These are phyloP conservation scores for Euphydryas editha DNA, from an alignment of 2,888 invertebrate species.

Conservation along the genomic window DNA sequence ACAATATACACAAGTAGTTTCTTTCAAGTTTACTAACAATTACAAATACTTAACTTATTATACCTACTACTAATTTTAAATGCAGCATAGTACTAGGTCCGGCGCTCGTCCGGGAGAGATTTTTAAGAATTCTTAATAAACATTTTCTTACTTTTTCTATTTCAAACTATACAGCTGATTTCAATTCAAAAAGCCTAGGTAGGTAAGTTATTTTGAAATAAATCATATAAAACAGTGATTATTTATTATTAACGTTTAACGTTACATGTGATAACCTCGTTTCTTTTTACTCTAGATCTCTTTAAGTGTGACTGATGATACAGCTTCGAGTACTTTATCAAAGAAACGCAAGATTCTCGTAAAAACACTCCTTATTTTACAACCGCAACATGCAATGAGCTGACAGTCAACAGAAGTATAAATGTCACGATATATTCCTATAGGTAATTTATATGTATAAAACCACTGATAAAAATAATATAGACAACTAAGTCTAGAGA, in stretches of 20 bases:
- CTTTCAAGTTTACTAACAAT: too few species aligned
- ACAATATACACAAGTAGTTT: too few species aligned
- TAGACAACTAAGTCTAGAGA: too few species aligned
- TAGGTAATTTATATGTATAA: not conserved
- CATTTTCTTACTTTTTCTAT: too few species aligned
- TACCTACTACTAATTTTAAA: too few species aligned
- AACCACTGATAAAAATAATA: not conserved
- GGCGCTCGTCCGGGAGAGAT: too few species aligned
- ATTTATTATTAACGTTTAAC: slow-evolving; percentile 5
- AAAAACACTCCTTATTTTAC: slow-evolving; percentile 36
- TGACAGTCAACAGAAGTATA: slow-evolving; percentile 32
- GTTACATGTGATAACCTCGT: slow-evolving; percentile 15
- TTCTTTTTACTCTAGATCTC: slow-evolving; percentile 29
- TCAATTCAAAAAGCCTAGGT: too few species aligned
- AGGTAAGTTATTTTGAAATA: too few species aligned
- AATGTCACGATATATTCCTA: slow-evolving; percentile 21
- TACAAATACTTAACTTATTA: too few species aligned
- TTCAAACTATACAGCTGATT: too few species aligned
- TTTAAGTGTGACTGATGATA: slow-evolving; percentile 29
- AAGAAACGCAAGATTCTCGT: slow-evolving; percentile 26
- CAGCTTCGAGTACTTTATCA: slow-evolving; percentile 30
- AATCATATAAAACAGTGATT: not conserved
- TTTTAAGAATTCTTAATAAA: too few species aligned
- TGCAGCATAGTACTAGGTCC: too few species aligned
- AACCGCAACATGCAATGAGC: slow-evolving; percentile 35